Conservation (phyloP, 2,888 invertebrate genomes). For the Ethmia dodecea region DNA sequence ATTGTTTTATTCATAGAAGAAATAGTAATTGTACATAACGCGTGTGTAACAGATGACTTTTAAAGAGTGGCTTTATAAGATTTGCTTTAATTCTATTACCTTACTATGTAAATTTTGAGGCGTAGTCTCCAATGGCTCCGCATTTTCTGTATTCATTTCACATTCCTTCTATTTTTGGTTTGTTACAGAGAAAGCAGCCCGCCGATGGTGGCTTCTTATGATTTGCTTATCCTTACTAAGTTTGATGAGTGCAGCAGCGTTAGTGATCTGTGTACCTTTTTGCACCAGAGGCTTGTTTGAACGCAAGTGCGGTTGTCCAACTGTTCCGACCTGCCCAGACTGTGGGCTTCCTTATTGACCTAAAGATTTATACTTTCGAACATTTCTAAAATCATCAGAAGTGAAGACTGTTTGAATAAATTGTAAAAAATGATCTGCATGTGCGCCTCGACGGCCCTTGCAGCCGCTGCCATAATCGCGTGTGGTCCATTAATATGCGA, state of each 20-base stretch:
- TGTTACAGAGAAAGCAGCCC: constrained; percentile 14
- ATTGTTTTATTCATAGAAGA: not conserved
- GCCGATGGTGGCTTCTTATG: constrained; percentile 20
- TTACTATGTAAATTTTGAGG: not conserved
- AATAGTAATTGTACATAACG: not conserved
- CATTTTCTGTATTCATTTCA: too few relatives aligned
- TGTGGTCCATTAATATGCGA: constrained; percentile 39
- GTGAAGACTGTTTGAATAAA: too few relatives aligned
- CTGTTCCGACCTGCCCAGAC: constrained; percentile 30
- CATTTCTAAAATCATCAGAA: too few relatives aligned
- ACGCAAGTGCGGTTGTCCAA: constrained; percentile 28
- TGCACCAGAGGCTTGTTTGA: constrained; percentile 15
- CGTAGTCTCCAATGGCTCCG: too few relatives aligned
- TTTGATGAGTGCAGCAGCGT: constrained; percentile 20
- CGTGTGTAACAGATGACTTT: not conserved
- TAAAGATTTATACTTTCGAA: too few relatives aligned
- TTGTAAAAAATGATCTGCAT: constrained; percentile 44
- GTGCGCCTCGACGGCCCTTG: constrained; percentile 31
- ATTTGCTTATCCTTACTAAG: constrained; percentile 28
- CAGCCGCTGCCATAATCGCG: constrained; percentile 31
- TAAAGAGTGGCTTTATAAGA: not conserved
- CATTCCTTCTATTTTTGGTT: not conserved
- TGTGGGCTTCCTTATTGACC: constrained; percentile 32
- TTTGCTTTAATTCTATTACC: not conserved
- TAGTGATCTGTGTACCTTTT: constrained; percentile 22